These are phyloP conservation scores for Corythaixoides concolor DNA, from an alignment of 2,113 vertebrate species.

Conservation along the genomic window DNA sequence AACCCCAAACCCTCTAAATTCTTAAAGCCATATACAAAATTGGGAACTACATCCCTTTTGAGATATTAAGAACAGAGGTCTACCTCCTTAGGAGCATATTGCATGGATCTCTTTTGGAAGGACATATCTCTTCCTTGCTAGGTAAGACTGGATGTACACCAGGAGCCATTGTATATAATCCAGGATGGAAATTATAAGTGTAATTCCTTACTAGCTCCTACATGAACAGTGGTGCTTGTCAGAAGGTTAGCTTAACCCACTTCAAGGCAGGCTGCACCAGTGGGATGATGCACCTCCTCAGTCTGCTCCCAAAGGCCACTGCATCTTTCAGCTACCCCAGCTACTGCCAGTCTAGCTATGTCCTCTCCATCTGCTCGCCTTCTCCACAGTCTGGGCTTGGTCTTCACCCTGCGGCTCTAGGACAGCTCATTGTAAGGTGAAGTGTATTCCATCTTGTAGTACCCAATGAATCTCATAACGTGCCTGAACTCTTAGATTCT, in stretches of 20 bases:
- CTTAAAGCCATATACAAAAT: not conserved
- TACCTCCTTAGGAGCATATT: not conserved
- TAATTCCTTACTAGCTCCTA: not conserved
- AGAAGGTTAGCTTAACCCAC: not conserved
- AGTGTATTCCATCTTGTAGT: not conserved
- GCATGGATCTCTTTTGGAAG: not conserved
- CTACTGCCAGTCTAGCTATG: not conserved
- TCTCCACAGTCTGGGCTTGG: not conserved
- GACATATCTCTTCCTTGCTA: not conserved
- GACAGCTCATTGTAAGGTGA: not conserved
- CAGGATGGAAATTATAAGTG: not conserved
- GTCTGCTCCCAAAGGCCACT: not conserved
- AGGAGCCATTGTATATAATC: not conserved
- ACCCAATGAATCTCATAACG: not conserved
- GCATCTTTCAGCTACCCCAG: not conserved
- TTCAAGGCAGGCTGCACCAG: not conserved
- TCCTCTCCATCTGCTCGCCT: not conserved
- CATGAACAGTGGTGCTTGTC: not conserved
- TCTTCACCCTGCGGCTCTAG: not conserved
- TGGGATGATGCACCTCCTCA: not conserved
- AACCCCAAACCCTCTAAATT: not conserved
- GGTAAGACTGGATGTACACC: accelerated
- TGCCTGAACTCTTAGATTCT: not conserved
- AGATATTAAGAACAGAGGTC: not conserved
- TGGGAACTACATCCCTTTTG: not conserved